Conservation (phyloP, 2,113 vertebrate genomes). For the Gasterosteus aculeatus region DNA sequence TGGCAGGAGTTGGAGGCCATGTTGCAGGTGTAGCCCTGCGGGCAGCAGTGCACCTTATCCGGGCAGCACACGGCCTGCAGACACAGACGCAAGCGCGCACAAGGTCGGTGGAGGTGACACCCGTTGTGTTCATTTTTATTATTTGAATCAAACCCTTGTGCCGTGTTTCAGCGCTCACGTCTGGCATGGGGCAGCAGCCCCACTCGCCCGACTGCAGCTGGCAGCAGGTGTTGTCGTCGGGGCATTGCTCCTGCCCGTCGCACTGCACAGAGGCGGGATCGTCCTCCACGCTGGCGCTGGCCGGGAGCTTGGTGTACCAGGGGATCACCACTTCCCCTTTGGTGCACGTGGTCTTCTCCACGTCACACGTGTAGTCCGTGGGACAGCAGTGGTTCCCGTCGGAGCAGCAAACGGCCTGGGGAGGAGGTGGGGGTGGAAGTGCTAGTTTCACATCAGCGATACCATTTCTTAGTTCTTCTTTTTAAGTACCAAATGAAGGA, state of each 20-base stretch:
- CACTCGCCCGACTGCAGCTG: slow-evolving; percentile 51
- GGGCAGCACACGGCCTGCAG: slow-evolving; percentile 78
- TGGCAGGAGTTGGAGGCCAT: slow-evolving; percentile 49
- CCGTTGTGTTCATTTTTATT: neutral
- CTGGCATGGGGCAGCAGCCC: slow-evolving; percentile 76
- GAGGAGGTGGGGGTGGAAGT: slow-evolving; percentile 30
- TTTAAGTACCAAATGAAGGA: neutral
- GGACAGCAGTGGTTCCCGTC: slow-evolving; percentile 80
- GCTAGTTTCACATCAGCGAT: slow-evolving; percentile 6
- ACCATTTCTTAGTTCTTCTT: slow-evolving; percentile 43
- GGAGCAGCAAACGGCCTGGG: slow-evolving; percentile 77
- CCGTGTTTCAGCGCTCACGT: slow-evolving; percentile 53
- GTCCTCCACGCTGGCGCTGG: neutral
- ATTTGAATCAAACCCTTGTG: slow-evolving; percentile 13
- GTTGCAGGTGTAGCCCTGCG: slow-evolving; percentile 78
- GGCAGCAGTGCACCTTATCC: slow-evolving; percentile 82
- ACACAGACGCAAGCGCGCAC: neutral
- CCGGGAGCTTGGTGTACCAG: slow-evolving; percentile 76
- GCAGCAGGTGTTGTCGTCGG: slow-evolving; percentile 69
- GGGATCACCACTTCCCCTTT: slow-evolving; percentile 69
- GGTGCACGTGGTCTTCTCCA: slow-evolving; percentile 37
- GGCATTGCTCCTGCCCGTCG: slow-evolving; percentile 48
- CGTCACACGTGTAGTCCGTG: slow-evolving; percentile 59
- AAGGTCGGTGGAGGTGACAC: neutral
- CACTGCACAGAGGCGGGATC: slow-evolving; percentile 30